Evolutionary conservation across 2,888 invertebrate species (phyloP).

Genomic region (Zygothrica quintamaculata): DNA sequence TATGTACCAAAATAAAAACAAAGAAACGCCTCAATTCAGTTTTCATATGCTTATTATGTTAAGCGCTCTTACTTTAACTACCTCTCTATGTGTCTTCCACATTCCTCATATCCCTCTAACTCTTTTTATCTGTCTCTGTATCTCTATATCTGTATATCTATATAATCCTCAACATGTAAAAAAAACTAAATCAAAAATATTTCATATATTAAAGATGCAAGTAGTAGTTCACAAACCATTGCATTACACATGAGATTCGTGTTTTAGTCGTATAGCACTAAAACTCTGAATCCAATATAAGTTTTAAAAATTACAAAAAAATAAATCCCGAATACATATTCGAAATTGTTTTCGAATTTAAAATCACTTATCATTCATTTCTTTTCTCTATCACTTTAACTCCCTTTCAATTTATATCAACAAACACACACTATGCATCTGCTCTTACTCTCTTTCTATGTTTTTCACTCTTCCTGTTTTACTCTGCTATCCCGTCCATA

Average conservation of each 20-base stretch:
- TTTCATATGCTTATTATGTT: neutral
- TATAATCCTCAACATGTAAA: neutral
- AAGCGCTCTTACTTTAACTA: conserved; percentile 1
- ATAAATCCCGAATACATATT: conserved; percentile 14
- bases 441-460: neutral
- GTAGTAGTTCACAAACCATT: conserved; percentile 13
- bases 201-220: too few relatives aligned
- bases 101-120: neutral
- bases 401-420: conserved; percentile 26
- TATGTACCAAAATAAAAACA: conserved; percentile 30
- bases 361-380: too few relatives aligned
- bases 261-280: conserved; percentile 23
- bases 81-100: neutral
- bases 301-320: conserved; percentile 1
- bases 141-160: neutral
- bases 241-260: conserved; percentile 22
- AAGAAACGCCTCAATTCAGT: neutral
- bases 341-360: too few relatives aligned
- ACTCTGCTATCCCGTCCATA: too few relatives aligned
- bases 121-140: neutral
- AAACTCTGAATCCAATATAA: conserved; percentile 15
- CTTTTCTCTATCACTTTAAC: too few relatives aligned
- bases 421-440: too few relatives aligned
- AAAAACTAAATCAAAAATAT: too few relatives aligned
- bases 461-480: conserved; percentile 1